Conservation (phyloP, 2,113 vertebrate species). For the Prionailurus viverrinus region DNA sequence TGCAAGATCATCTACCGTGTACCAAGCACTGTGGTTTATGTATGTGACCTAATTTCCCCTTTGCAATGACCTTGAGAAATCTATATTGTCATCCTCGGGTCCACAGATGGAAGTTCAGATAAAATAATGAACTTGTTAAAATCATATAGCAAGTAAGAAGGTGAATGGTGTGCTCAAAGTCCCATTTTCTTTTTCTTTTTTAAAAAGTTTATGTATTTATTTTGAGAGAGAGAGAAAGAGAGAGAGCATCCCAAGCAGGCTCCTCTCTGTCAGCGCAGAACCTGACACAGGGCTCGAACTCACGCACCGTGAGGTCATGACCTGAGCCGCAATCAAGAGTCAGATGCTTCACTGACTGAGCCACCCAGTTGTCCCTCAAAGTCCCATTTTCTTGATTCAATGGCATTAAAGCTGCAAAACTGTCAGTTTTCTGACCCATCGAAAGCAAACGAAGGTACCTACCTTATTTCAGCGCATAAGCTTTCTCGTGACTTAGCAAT, state of each 20-base stretch:
- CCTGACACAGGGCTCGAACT: no score
- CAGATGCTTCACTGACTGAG: no score
- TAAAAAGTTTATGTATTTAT: no score
- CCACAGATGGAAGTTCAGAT: background rate
- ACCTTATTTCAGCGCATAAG: rapidly evolving
- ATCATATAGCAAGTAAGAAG: background rate
- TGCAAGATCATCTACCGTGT: background rate
- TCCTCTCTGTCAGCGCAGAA: no score
- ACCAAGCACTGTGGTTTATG: background rate
- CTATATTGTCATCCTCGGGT: no score
- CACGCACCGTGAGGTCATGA: no score
- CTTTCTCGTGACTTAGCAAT: background rate
- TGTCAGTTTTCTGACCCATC: background rate
- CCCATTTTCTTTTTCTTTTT: background rate
- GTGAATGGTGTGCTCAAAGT: background rate
- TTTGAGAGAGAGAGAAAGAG: no score
- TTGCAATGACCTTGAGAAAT: background rate
- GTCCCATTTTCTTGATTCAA: background rate
- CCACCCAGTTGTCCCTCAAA: background rate
- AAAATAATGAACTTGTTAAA: background rate
- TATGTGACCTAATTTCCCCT: background rate
- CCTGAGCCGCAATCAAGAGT: no score
- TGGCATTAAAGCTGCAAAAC: background rate
- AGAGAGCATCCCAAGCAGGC: no score
- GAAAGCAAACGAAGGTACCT: background rate